Evolutionary conservation across 2,888 invertebrate species (phyloP).

Genomic region (Pseudeuparius sepicola): DNA sequence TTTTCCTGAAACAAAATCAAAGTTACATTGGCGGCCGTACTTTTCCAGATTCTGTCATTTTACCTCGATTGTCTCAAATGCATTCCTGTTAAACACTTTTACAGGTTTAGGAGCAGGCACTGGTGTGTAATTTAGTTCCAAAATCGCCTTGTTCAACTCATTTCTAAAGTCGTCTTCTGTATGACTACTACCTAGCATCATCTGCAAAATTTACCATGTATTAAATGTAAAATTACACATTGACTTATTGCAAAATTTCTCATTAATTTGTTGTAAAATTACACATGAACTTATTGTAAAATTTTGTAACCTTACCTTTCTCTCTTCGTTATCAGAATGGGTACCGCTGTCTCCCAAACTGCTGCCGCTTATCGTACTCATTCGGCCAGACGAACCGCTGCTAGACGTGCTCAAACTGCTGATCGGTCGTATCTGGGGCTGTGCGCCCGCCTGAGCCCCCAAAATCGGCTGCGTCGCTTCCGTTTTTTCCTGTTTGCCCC

Average conservation of each 20-base stretch:
- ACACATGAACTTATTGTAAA: too few species aligned
- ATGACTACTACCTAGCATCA: slow-evolving; percentile 28
- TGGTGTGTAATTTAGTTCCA: slow-evolving; percentile 41
- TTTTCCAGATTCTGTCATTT: slow-evolving; percentile 14
- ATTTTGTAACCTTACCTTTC: slow-evolving; percentile 40
- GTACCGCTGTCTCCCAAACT: slow-evolving; percentile 78
- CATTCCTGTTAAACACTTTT: slow-evolving; percentile 29
- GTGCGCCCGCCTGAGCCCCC: slow-evolving; percentile 21
- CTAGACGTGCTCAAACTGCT: slow-evolving; percentile 61
- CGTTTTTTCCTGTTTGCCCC: slow-evolving; percentile 20
- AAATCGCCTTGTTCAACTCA: slow-evolving; percentile 32
- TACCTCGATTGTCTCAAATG: slow-evolving; percentile 37
- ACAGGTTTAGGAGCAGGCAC: slow-evolving; percentile 45
- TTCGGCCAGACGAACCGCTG: slow-evolving; percentile 67
- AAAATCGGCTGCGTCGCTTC: slow-evolving; percentile 22
- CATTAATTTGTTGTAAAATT: too few species aligned
- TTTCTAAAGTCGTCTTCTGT: slow-evolving; percentile 34
- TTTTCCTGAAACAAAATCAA: slow-evolving; percentile 29
- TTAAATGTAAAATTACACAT: slow-evolving; percentile 1
- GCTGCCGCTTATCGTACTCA: slow-evolving; percentile 73
- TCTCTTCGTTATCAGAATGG: slow-evolving; percentile 74
- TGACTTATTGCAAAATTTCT: too few species aligned
- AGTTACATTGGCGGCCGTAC: slow-evolving; percentile 1
- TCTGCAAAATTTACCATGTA: slow-evolving; percentile 23
- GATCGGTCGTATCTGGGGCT: slow-evolving; percentile 45